phyloP scores from a whole-genome alignment of 2,888 invertebrate species.

The Proisotoma minuta region DNA sequence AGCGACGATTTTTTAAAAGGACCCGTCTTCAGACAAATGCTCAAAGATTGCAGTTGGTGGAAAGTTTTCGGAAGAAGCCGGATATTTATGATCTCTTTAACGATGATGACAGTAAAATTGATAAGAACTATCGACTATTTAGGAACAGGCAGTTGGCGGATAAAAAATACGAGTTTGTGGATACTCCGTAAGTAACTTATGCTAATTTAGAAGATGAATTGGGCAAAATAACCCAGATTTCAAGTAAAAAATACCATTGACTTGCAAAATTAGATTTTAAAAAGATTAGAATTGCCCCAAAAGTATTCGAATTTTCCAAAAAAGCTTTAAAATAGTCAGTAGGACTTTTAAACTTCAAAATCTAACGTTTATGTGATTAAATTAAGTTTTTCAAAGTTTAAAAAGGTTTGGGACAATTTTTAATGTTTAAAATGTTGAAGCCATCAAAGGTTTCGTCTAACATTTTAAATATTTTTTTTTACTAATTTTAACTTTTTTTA shows the following conservation, averaged over 20 bases:
- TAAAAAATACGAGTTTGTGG: slow-evolving; percentile 77
- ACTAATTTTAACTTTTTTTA: slow-evolving; percentile 28
- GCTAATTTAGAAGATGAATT: slow-evolving; percentile 62
- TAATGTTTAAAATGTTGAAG: too few species aligned
- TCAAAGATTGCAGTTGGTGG: neutral
- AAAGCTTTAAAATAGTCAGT: too few species aligned
- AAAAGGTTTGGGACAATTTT: too few species aligned
- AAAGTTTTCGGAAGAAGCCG: neutral
- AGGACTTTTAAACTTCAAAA: too few species aligned
- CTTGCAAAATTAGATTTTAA: slow-evolving; percentile 16
- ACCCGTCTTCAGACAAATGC: slow-evolving; percentile 2
- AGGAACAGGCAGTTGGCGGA: slow-evolving; percentile 68
- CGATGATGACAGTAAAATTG: neutral
- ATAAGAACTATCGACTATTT: neutral
- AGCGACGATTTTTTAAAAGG: neutral
- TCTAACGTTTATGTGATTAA: too few species aligned
- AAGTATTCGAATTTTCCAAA: too few species aligned
- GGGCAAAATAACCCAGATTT: slow-evolving; percentile 47
- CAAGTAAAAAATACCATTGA: slow-evolving; percentile 10
- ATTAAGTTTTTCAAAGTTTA: too few species aligned
- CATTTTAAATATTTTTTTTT: too few species aligned
- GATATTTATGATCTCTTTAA: neutral
- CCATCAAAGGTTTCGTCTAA: too few species aligned
- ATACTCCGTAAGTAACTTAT: too few species aligned
- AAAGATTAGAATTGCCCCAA: too few species aligned